These are phyloP conservation scores for Harpalus rufipes DNA, from an alignment of 2,888 invertebrate genomes.

Conservation along the genomic window DNA sequence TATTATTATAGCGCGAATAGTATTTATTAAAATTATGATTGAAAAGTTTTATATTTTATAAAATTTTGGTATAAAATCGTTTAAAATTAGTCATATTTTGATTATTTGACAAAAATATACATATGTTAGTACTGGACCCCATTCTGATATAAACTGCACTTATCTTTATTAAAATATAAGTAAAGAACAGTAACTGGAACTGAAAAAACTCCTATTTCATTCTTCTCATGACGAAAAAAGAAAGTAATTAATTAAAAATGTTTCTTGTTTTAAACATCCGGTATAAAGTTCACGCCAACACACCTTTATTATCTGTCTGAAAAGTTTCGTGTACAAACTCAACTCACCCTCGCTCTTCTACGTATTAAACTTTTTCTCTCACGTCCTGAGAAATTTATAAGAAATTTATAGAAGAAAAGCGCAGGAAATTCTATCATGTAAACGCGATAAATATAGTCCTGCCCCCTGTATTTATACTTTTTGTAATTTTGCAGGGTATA, in stretches of 20 bases:
- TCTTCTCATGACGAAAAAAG: background rate
- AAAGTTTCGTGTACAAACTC: constrained; percentile 25
- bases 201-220: too few relatives aligned
- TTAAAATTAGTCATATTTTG: too few relatives aligned
- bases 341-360: background rate
- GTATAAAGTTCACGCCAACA: background rate
- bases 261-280: background rate
- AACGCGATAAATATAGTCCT: constrained; percentile 42
- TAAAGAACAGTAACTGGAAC: too few relatives aligned
- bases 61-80: too few relatives aligned
- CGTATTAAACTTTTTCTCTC: too few relatives aligned
- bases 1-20: too few relatives aligned
- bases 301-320: constrained; percentile 28
- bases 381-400: constrained; percentile 10
- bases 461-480: constrained; percentile 30
- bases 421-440: constrained; percentile 45
- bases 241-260: constrained; percentile 4
- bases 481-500: constrained; percentile 41
- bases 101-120: too few relatives aligned
- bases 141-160: too few relatives aligned
- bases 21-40: too few relatives aligned
- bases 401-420: constrained; percentile 33
- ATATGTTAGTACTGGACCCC: too few relatives aligned
- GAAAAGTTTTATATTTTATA: too few relatives aligned
- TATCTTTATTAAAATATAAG: too few relatives aligned